Evolutionary conservation across 2,113 vertebrate genomes (phyloP).

Genomic region (Myrmecobius fasciatus): DNA sequence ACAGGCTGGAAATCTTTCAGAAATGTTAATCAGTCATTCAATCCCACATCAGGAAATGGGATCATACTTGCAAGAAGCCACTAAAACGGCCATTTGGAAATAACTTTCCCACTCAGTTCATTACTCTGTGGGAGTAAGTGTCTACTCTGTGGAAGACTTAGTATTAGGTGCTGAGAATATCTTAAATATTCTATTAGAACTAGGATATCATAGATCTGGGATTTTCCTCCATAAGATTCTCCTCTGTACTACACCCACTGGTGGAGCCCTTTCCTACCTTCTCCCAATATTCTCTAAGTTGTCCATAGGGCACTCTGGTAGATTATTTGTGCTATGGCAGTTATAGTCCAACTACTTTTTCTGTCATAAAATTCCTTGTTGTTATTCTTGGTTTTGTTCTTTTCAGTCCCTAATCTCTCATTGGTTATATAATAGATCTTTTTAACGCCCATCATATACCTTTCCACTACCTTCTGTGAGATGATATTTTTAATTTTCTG

Average conservation of each 20-base stretch:
- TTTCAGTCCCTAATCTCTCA: background rate
- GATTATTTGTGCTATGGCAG: background rate
- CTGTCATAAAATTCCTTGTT: background rate
- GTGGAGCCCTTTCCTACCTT: background rate
- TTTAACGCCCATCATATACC: background rate
- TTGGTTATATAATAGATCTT: background rate
- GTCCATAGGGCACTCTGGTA: background rate
- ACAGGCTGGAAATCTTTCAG: background rate
- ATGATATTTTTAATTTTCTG: background rate
- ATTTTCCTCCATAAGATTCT: background rate
- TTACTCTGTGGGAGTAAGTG: background rate
- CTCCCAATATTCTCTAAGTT: background rate
- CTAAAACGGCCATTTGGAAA: background rate
- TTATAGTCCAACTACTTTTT: background rate
- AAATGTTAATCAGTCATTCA: background rate
- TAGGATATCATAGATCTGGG: background rate
- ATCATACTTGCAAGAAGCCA: background rate
- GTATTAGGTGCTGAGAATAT: background rate
- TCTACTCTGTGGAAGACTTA: background rate
- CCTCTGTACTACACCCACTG: background rate
- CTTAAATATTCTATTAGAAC: background rate
- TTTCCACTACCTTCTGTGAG: background rate
- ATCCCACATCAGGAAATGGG: background rate
- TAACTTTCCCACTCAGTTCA: background rate
- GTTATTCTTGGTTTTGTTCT: background rate